These are phyloP conservation scores for Arenaria interpres DNA, from an alignment of 2,113 vertebrate species.

Conservation along the genomic window DNA sequence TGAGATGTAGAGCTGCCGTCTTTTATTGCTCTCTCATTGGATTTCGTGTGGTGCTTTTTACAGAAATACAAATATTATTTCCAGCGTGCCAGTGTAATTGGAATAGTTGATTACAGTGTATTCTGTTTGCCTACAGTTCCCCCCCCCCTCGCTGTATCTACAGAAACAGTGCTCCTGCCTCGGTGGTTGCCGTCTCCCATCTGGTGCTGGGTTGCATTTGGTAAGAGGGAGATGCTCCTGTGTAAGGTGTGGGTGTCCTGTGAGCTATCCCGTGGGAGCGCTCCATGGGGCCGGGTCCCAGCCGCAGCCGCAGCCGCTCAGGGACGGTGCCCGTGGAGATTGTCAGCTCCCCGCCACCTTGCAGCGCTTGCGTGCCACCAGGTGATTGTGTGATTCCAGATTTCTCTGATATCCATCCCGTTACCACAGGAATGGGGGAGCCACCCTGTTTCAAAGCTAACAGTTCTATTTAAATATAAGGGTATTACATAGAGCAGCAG, in stretches of 20 bases:
- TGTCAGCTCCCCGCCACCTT: not conserved
- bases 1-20: not conserved
- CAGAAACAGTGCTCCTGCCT: not conserved
- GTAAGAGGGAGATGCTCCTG: not conserved
- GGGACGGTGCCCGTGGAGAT: accelerated
- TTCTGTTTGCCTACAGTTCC: not conserved
- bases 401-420: accelerated
- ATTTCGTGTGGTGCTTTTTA: not conserved
- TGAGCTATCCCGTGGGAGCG: accelerated
- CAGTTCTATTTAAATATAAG: accelerated
- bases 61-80: not conserved
- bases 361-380: not conserved
- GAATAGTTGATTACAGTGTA: not conserved
- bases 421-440: not conserved
- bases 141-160: accelerated
- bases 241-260: not conserved
- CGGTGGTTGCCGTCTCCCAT: not conserved
- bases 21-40: accelerated
- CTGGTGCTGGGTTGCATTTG: not conserved
- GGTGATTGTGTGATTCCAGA: accelerated
- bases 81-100: not conserved
- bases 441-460: not conserved
- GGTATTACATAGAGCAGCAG: not conserved
- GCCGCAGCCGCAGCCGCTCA: not conserved
- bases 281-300: not conserved